Conservation (phyloP, 92 coral and sea anemone genomes). For the Diadumene lineata region DNA sequence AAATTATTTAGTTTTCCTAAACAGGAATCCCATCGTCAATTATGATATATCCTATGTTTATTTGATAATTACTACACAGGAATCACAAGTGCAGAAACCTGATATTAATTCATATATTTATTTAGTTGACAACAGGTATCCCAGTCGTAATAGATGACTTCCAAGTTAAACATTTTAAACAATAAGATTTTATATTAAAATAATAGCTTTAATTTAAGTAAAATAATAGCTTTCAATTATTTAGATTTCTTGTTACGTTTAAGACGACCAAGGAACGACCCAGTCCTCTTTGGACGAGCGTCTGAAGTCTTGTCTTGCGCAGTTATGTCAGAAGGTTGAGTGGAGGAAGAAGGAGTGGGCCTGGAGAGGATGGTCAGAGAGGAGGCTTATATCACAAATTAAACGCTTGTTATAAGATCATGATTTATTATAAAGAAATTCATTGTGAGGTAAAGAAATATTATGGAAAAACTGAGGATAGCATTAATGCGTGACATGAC, state of each 20-base stretch:
- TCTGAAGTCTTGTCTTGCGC: conserved; percentile 33
- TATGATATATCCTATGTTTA: too few species aligned
- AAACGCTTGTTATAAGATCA: neutral
- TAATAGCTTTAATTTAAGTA: too few species aligned
- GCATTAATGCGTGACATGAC: neutral
- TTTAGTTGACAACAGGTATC: too few species aligned
- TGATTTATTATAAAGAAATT: neutral
- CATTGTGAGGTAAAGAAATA: conserved; percentile 3
- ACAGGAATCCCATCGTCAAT: too few species aligned
- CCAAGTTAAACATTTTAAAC: too few species aligned
- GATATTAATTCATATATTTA: too few species aligned
- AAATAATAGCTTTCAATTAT: conserved; percentile 9
- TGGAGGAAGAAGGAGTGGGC: conserved; percentile 41
- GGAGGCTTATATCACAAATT: conserved; percentile 29
- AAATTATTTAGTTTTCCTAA: too few species aligned
- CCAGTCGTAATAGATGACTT: too few species aligned
- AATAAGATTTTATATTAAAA: too few species aligned
- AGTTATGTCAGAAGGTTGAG: conserved; percentile 36
- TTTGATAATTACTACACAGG: too few species aligned
- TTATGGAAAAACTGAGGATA: neutral
- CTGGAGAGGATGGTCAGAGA: conserved; percentile 53
- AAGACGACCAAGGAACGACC: conserved; percentile 44
- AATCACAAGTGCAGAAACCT: too few species aligned
- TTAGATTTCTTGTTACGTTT: conserved; percentile 36
- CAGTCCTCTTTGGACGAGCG: conserved; percentile 26